Evolutionary conservation across 2,888 invertebrate species (phyloP), one percentile per base, ranked within the genome.

Genomic region (Acrocyrtus sp.): DNA sequence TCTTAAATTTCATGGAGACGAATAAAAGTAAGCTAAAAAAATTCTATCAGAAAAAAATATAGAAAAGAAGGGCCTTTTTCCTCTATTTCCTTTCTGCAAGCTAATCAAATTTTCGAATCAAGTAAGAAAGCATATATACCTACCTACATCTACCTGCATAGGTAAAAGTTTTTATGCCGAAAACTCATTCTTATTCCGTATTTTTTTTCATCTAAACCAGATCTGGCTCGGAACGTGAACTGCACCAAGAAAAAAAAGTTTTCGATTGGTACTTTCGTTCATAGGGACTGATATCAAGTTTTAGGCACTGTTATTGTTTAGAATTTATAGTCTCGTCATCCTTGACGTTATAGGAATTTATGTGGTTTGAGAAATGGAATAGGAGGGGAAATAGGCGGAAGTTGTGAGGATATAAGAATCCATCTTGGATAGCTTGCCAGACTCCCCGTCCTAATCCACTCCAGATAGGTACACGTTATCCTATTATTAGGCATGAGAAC

Each of bases 301-400:
- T 8, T 24, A 26, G 34, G 15, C 24, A 51, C 51, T n/a, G n/a
- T n/a, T n/a, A 51, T 51, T 62, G 51, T 43, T 62, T 51, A 51
- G 62, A 43, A 62, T 62, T 62, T 62, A 62, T 51, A 43, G 51
- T 8, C n/a, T 39, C 12, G 51, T 15, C 17, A 48, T 21, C 34
- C 60, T 1, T 15, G 34, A 50, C 21, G 26, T 41, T 62, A 62
- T 53, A 41, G 41, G 43, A 51, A 51, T 51, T 62, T 53, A 62
- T 51, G 51, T 29, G 22, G 53, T 29, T 53, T n/a, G n/a, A n/a
- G 29, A 53, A 53, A 53, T 53, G 53, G 53, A n/a, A 53, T 29
- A 17, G 53, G 53, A 53, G 29, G 15, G 26, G 50, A 50, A 50
- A 50, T 10, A 8, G 17, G 51, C 15, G 22, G 8, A n/a, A n/a